Base-by-base conservation (phyloP, 37 sponge, comb jelly and placozoan genomes). In the Hormiphora californensis region DNA sequence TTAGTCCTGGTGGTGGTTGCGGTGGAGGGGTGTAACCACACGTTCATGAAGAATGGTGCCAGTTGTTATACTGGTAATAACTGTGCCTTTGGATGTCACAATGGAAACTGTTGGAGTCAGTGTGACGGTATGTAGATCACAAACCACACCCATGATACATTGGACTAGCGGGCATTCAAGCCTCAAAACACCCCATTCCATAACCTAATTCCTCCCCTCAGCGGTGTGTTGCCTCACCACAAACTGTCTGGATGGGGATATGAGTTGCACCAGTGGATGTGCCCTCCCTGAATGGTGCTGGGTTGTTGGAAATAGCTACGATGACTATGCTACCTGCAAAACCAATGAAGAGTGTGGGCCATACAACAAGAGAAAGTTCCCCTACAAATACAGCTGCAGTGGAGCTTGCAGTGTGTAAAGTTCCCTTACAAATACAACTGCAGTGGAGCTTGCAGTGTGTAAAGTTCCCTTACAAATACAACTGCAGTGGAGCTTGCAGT, bases 251-350 rank as follows among this genome's bases (percentile, higher is more conserved):
- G 61, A 57, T 30, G 61, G 61, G 27, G 61, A 57, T 12, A 5
- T 57, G 61, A 28, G 30, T 30, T 57, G 61, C 61, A 57, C 61
- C 15, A 19, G 30, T 21, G 61, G 61, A 57, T 57, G 61, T 12
- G 61, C 61, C n/a, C n/a, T 57, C 5, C 61, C 61, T 4, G 61
- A 57, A 30, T 57, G 61, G 61, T 57, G 61, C 61, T 57, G 27
- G 30, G 61, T 57, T 5, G 61, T 57, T 30, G 61, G 61, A 15
- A 12, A 57, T 30, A 28, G 30, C 61, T 57, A 57, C 61, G 61
- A 5, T 15, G 7, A 4, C 61, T 28, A 30, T 23, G 27, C 61
- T 12, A 5, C 61, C n/a, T 57, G 61, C 22, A 57, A 57, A 57
- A 57, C 61, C 27, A 30, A 57, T 15, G 9, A 5, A 4, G 61